These are phyloP conservation scores for Leptinotarsa juncta DNA, from an alignment of 2,888 invertebrate species.

Conservation along the genomic window DNA sequence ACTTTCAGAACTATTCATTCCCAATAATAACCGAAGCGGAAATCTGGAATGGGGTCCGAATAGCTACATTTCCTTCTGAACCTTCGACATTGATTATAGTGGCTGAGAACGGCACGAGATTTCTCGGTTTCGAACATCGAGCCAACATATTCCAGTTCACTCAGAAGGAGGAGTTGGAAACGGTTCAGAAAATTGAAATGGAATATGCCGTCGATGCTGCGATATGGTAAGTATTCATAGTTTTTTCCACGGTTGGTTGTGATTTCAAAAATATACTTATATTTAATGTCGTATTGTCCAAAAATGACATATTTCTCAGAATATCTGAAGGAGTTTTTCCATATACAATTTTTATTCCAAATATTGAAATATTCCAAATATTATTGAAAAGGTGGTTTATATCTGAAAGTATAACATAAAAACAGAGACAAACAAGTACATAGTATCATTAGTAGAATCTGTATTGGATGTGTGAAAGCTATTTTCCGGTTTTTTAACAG, in stretches of 20 bases:
- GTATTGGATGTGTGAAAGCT: too few relatives aligned
- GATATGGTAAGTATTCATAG: conserved; percentile 59
- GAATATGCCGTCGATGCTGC: conserved; percentile 56
- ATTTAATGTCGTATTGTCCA: too few relatives aligned
- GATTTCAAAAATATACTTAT: too few relatives aligned
- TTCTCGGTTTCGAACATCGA: conserved; percentile 49
- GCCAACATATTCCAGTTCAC: conserved; percentile 58
- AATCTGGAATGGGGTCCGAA: conserved; percentile 50
- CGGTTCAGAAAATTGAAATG: conserved; percentile 60
- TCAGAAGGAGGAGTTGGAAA: conserved; percentile 51
- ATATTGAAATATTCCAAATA: too few relatives aligned
- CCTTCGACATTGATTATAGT: conserved; percentile 56
- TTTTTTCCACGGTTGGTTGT: background rate
- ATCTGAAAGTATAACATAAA: too few relatives aligned
- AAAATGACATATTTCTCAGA: too few relatives aligned
- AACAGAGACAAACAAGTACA: too few relatives aligned
- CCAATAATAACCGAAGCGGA: conserved; percentile 40
- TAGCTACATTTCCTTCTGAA: conserved; percentile 50
- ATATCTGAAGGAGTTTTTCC: too few relatives aligned
- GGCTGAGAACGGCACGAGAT: conserved; percentile 52
- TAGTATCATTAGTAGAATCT: too few relatives aligned
- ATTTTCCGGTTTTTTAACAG: too few relatives aligned
- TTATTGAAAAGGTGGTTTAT: too few relatives aligned
- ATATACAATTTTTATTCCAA: too few relatives aligned
- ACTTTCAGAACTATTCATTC: conserved; percentile 38